Percentiles rank a stretch among this genome's conserved stretches.
Evolutionary conservation across 1,140 invertebrate species (phyloP).

Genomic region (Sarcophaga bullata): DNA sequence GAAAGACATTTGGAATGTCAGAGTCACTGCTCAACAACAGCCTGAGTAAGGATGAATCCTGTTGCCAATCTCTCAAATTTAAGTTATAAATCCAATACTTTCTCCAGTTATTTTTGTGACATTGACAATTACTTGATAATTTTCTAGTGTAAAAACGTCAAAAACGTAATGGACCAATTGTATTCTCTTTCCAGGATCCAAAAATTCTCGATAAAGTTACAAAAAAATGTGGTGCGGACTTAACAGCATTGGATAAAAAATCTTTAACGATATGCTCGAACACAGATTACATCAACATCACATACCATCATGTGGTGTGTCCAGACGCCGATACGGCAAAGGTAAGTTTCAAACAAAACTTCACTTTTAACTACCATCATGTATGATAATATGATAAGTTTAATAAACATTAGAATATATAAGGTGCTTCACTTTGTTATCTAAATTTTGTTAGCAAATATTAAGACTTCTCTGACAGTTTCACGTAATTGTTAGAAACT

Average conservation of each 20-base stretch:
- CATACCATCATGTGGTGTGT: slow-evolving; percentile 96
- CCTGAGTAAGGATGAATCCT: no score
- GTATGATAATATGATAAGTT: no score
- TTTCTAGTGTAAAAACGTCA: no score
- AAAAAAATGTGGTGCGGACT: slow-evolving; percentile 76
- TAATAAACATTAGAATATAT: no score
- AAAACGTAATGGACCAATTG: no score
- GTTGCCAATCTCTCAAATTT: no score
- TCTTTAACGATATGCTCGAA: slow-evolving; percentile 98
- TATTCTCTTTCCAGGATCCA: slow-evolving; percentile 74
- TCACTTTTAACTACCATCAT: background rate
- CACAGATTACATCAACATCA: slow-evolving; percentile 99
- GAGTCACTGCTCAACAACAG: no score
- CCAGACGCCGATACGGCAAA: slow-evolving; percentile 91
- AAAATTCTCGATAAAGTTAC: slow-evolving; percentile 83
- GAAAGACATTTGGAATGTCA: no score
- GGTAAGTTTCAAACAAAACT: slow-evolving; percentile 69
- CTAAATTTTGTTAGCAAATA: no score
- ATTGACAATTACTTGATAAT: background rate
- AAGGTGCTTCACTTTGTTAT: no score
- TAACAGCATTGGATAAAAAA: slow-evolving; percentile 87
- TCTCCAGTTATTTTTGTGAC: background rate
- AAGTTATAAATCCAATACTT: background rate
- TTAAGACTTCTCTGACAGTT: no score
- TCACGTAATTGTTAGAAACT: no score